Percentiles rank a stretch among this genome's conserved stretches.
Conservation (phyloP, 1,140 invertebrate genomes). For the Drosophila chauvacae region DNA sequence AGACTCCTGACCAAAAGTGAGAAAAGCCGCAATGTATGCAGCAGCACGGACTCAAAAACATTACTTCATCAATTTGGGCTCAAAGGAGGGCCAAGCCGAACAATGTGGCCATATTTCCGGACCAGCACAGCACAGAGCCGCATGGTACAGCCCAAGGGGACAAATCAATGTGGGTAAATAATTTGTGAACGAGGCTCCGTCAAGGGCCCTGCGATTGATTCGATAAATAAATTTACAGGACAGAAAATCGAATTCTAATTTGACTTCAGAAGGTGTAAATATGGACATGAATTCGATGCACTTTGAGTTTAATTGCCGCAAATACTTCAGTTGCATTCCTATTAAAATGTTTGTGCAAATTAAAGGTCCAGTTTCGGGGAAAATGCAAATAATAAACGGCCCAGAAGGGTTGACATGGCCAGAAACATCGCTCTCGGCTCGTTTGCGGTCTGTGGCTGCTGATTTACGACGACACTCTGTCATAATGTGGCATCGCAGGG, state of each 20-base stretch:
- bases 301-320: slow-evolving; percentile 17
- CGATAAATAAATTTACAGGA: slow-evolving; percentile 46
- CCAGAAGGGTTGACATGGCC: slow-evolving; percentile 19
- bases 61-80: slow-evolving; percentile 33
- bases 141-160: slow-evolving; percentile 21
- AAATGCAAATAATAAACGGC: slow-evolving; percentile 19
- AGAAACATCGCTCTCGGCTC: slow-evolving; percentile 23
- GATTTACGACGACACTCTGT: slow-evolving; percentile 58
- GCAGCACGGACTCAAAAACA: slow-evolving; percentile 31
- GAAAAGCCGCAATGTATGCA: slow-evolving; percentile 23
- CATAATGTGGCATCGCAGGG: slow-evolving; percentile 48
- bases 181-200: slow-evolving; percentile 11
- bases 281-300: not conserved
- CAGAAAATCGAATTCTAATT: slow-evolving; percentile 43
- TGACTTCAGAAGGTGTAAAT: slow-evolving; percentile 13
- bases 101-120: slow-evolving; percentile 21
- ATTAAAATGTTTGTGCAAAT: slow-evolving; percentile 30
- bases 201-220: slow-evolving; percentile 31
- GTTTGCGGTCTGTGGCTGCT: slow-evolving; percentile 52
- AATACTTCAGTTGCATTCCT: slow-evolving; percentile 12
- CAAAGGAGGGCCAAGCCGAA: slow-evolving; percentile 14
- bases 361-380: slow-evolving; percentile 7
- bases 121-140: not conserved
- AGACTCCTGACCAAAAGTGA: slow-evolving; percentile 9
- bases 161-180: slow-evolving; percentile 46